Base-by-base conservation (phyloP, 1,140 invertebrate genomes). In the Samia ricini region DNA sequence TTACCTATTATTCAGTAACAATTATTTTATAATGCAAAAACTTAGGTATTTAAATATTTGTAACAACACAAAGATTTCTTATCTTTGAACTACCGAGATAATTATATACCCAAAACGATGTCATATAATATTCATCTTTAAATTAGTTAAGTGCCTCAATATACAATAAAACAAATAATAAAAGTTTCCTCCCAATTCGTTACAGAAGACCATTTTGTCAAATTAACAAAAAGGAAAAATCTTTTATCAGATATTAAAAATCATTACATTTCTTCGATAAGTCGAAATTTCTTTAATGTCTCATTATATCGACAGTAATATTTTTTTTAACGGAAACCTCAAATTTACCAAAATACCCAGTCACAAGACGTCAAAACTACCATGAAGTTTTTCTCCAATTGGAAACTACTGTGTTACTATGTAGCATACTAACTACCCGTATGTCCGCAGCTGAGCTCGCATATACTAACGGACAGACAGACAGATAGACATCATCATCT, bases 181-280 rank as follows among this genome's bases (percentile, higher is more conserved):
- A n/a, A 24, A 23, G 52, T n/a, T n/a, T 23, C 24, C 52, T 24
- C 22, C 3, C 15, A 5, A 55, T 15, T 10, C 22, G 15, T 55
- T 12, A 22, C 19, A 55, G n/a, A 23, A 55, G 52, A 55, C 22
- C 52, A 24, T 55, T 55, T 55, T 55, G 52, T 55, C 52, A 24
- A 55, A 55, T 55, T 55, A 55, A 55, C 52, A 23, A 55, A 22
- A 55, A n/a, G n/a, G n/a, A 55, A 24, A 24, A n/a, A 24, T 24
- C 22, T 55, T 55, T 24, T 12, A 23, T 24, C 6, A 55, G 52
- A n/a, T 22, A 24, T 55, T 55, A 55, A 24, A 55, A 55, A 24
- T 55, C 23, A 55, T 24, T 22, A 24, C 6, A 10, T 18, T 6
- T 15, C 19, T 23, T 55, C 52, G 22, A 7, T 55, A 12, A 15